phyloP scores from a whole-genome alignment of 2,888 invertebrate species.

The Parnassius smintheus region DNA sequence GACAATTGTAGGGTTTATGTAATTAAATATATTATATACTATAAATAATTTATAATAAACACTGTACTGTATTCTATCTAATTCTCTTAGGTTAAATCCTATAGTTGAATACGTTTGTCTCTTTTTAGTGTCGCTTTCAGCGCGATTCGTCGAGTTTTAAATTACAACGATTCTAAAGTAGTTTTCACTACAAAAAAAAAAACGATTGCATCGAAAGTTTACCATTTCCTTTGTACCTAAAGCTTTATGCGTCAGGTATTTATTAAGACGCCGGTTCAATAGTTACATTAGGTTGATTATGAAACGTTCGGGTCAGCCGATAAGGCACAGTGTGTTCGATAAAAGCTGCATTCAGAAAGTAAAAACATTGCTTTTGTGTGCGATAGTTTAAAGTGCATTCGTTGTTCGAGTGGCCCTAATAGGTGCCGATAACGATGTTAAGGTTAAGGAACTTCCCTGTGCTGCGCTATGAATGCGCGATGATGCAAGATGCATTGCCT shows the following conservation, averaged over 20 bases:
- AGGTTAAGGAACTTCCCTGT: constrained; percentile 47
- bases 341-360: constrained; percentile 62
- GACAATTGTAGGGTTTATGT: too few relatives aligned
- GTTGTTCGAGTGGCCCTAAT: constrained; percentile 50
- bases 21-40: too few relatives aligned
- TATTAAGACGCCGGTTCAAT: constrained; percentile 17
- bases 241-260: neutral
- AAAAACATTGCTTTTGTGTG: constrained; percentile 45
- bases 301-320: constrained; percentile 65
- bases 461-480: constrained; percentile 43
- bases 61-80: too few relatives aligned
- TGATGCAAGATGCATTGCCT: constrained; percentile 61
- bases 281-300: constrained; percentile 40
- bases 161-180: too few relatives aligned
- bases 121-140: too few relatives aligned
- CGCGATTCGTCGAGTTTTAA: too few relatives aligned
- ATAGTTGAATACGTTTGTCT: too few relatives aligned
- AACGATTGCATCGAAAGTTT: too few relatives aligned
- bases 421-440: constrained; percentile 48
- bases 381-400: constrained; percentile 37
- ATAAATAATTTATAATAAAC: too few relatives aligned
- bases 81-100: too few relatives aligned
- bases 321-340: constrained; percentile 56
- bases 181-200: too few relatives aligned
- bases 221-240: neutral